Base-by-base conservation (phyloP, 2,113 vertebrate genomes). In the Salminus brasiliensis region DNA sequence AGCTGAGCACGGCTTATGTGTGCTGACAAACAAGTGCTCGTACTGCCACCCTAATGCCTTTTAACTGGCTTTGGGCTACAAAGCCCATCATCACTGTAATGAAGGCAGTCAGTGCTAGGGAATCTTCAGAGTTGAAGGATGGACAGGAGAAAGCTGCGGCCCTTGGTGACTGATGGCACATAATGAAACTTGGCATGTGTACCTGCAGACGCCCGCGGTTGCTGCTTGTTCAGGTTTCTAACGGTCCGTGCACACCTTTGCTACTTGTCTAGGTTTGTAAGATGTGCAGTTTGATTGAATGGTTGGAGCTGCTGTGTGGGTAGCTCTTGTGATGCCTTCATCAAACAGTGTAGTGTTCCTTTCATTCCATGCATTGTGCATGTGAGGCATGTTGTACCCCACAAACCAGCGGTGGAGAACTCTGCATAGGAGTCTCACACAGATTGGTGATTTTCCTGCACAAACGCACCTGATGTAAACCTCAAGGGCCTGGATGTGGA, bases 31-130 rank as follows among this genome's bases (percentile, higher is more conserved):
- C 53, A 52, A 80, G 49, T 59, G 15, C 69, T 55, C 55, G 32
- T 43, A 25, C 25, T 12, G 11, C 29, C 72, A 47, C 65, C 69
- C 70, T 36, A 59, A 79, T 59, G 70, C 13, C n/a, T 23, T 41
- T 73, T 74, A 21, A 74, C 60, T 62, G 68, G 39, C 67, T 79
- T 71, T 66, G 49, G 11, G 43, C 49, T 67, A 47, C 52, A 45
- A 41, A 59, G 45, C 49, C 76, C 43, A 39, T 55, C 74, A 70
- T 78, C 77, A 63, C 41, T 45, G 67, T 72, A 79, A 79, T 72
- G 68, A 72, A 79, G 68, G 21, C 53, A 27, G 41, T 63, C 77
- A 52, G 29, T 30, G 30, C 41, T 39, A 29, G 41, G 4, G 27
- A 36, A 57, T 53, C 76, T 72, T 27, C 18, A 27, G 76, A 34